phyloP scores from a whole-genome alignment of 2,113 vertebrate genomes.

The pig (Sus scrofa) region DNA sequence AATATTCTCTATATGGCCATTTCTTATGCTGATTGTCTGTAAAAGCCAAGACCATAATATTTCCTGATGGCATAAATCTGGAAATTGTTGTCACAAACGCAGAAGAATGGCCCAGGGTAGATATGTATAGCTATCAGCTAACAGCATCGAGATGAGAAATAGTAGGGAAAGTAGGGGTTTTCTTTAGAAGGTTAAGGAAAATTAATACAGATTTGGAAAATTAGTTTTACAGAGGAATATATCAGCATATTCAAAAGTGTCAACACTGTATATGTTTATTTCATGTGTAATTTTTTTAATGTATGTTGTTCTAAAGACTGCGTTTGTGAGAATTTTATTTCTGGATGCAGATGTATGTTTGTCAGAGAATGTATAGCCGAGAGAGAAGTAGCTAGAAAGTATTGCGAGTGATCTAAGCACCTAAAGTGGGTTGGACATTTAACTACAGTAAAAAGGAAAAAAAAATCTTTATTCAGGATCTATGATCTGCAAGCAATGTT shows the following conservation, averaged over 20 bases:
- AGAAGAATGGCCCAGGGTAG: conserved; percentile 16
- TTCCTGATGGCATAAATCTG: conserved; percentile 27
- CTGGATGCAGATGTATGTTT: background rate
- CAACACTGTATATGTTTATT: background rate
- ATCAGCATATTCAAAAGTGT: background rate
- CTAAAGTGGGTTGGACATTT: conserved; percentile 22
- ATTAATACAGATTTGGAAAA: background rate
- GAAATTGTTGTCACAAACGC: conserved; percentile 39
- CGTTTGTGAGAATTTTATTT: background rate
- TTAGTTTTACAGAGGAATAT: background rate
- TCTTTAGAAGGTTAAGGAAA: background rate
- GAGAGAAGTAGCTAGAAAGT: background rate
- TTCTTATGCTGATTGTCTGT: background rate
- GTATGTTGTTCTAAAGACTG: background rate
- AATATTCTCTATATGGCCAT: conserved; percentile 15
- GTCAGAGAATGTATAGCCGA: background rate
- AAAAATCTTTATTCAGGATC: background rate
- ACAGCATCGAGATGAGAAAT: background rate
- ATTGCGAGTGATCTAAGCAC: background rate
- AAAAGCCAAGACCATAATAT: conserved; percentile 38
- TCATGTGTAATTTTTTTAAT: background rate
- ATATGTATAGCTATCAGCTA: background rate
- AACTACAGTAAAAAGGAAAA: conserved; percentile 7
- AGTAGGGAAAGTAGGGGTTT: background rate
- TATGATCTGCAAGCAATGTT: background rate